phyloP scores from a whole-genome alignment of 1,140 invertebrate genomes.

The Zophobas atratus region DNA sequence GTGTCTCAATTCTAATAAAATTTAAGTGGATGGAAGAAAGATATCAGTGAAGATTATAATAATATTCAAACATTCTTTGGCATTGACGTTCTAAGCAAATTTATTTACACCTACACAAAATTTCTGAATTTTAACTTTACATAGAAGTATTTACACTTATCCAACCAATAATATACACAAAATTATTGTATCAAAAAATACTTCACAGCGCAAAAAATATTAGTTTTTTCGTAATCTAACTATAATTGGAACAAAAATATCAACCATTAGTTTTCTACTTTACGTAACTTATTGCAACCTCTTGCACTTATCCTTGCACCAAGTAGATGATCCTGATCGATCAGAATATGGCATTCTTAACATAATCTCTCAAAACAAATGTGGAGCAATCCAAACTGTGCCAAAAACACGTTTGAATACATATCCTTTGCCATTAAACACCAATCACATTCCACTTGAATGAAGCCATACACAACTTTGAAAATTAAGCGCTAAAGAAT shows the following conservation, averaged over 20 bases:
- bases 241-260: not conserved
- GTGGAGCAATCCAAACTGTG: constrained; percentile 6
- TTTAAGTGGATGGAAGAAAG: constrained; percentile 34
- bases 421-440: not conserved
- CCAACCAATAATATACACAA: not conserved
- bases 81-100: constrained; percentile 18
- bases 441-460: constrained; percentile 8
- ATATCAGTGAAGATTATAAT: constrained; percentile 21
- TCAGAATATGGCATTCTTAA: not conserved
- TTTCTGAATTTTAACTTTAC: not conserved
- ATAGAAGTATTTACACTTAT: constrained; percentile 7
- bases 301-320: no score
- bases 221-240: not conserved
- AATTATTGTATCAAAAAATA: not conserved
- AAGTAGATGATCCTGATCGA: no score
- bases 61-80: constrained; percentile 39
- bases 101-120: constrained; percentile 13
- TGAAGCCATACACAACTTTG: constrained; percentile 21
- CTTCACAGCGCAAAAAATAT: constrained; percentile 8
- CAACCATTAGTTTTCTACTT: not conserved
- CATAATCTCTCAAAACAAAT: not conserved
- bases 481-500: constrained; percentile 11
- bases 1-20: constrained; percentile 14
- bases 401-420: constrained; percentile 38
- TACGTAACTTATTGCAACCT: constrained; percentile 6